Evolutionary conservation across 2,113 vertebrate species (phyloP), one percentile per base, ranked within the genome.

Genomic region (Phocoena phocoena): DNA sequence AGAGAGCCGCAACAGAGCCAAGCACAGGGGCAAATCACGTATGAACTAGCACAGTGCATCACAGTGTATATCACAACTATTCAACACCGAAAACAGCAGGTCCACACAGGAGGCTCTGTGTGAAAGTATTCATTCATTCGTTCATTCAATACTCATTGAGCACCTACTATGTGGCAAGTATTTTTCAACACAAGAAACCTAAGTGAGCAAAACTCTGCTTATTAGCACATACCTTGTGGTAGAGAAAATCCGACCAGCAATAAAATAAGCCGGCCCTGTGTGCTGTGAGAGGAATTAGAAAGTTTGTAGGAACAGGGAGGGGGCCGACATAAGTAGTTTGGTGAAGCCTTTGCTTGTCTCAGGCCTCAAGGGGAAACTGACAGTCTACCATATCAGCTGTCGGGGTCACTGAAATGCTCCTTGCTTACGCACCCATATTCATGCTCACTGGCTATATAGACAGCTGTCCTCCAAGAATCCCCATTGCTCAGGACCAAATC

Each of bases 401-500:
- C 90, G 58, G 65, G 28, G 60, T 67, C 53, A 44, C 60, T 44
- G 41, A 58, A 44, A 55, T 15, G 50, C 36, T 79, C 68, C 20
- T 70, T 79, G 38, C 12, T 36, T 79, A 70, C 1, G 15, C 67
- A 73, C 63, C 83, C 55, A 95, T 18, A 68, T 85, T 96, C 79
- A 50, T 85, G 6, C 23, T 97, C 62, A 60, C 38, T 97, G 50
- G 58, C 93, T 38, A 23, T 86, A 58, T 23, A 96, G 97, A 96
- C 90, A 96, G 70, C 97, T 97, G 90, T 85, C 26, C 36, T 96
- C 33, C 95, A 94, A 81, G 85, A 97, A 44, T 84, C 36, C n/a
- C 60, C 15, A 82, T 63, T 63, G 21, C 82, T 98, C 62, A 94
- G 92, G 88, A 82, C 4, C 62, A 94, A 94, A 82, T 84, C 11